These are phyloP conservation scores for Patiria miniata DNA, from an alignment of 35 echinoderm and acorn worm genomes.

Conservation along the genomic window DNA sequence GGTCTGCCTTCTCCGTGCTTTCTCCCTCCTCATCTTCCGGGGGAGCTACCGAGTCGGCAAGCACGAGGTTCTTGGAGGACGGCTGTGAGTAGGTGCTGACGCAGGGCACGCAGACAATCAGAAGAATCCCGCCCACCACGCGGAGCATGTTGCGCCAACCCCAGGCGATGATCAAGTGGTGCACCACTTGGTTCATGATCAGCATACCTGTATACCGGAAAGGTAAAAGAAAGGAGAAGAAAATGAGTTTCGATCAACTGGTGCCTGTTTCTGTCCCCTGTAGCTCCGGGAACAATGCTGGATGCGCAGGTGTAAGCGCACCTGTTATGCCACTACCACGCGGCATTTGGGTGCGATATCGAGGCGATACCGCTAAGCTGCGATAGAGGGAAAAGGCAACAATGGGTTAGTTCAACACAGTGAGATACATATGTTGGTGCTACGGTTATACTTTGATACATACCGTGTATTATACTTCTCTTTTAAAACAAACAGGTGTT, in stretches of 20 bases:
- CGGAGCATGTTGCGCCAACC: slow-evolving; percentile 87
- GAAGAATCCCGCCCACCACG: slow-evolving; percentile 59
- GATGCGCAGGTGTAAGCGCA: not conserved
- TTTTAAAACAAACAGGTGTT: slow-evolving; percentile 17
- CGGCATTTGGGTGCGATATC: not conserved
- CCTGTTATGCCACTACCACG: not conserved
- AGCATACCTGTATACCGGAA: slow-evolving; percentile 52
- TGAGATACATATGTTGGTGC: not conserved
- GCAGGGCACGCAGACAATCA: slow-evolving; percentile 59
- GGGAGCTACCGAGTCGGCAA: not conserved
- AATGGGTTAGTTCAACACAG: slow-evolving; percentile 13
- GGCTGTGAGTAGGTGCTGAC: slow-evolving; percentile 61
- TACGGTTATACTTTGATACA: not conserved
- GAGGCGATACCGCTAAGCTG: not conserved
- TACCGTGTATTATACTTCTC: slow-evolving; percentile 17
- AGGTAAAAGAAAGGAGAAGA: not conserved
- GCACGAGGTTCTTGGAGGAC: slow-evolving; percentile 31
- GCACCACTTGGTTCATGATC: slow-evolving; percentile 65
- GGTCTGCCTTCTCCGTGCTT: slow-evolving; percentile 12
- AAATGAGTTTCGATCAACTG: not conserved
- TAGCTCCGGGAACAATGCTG: not conserved
- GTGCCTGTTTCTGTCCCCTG: not conserved
- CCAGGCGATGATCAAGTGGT: slow-evolving; percentile 51
- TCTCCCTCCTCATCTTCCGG: slow-evolving; percentile 41
- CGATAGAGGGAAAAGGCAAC: not conserved